Percentiles rank a stretch among this genome's conserved stretches.
These are phyloP conservation scores for Rhabdomys pumilio DNA, from an alignment of 2,797 vertebrate genomes.

Conservation along the genomic window DNA sequence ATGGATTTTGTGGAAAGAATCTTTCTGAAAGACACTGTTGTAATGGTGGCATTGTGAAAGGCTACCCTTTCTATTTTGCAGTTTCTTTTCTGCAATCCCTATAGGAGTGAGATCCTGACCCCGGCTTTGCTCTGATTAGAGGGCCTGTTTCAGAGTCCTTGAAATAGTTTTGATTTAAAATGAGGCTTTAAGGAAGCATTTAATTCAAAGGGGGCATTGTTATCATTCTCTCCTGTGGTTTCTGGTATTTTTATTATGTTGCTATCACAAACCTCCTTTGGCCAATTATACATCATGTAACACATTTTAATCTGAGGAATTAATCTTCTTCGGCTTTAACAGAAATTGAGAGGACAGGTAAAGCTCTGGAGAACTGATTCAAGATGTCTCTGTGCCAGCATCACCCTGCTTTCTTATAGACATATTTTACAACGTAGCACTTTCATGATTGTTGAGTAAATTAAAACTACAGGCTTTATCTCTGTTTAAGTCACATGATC, in stretches of 20 bases:
- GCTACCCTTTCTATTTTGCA: background rate
- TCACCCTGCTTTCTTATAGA: background rate
- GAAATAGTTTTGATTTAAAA: slow-evolving; percentile 71
- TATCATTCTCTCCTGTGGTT: slow-evolving; percentile 26
- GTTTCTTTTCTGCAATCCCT: slow-evolving; percentile 42
- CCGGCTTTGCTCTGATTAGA: slow-evolving; percentile 32
- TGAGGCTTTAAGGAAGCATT: slow-evolving; percentile 71
- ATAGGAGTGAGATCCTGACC: slow-evolving; percentile 52
- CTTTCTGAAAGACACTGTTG: slow-evolving; percentile 29
- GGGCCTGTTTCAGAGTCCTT: background rate
- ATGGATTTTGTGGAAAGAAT: slow-evolving; percentile 16
- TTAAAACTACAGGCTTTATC: background rate
- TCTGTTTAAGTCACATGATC: background rate
- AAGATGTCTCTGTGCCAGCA: background rate
- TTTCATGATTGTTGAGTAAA: background rate
- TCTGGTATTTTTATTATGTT: slow-evolving; percentile 69
- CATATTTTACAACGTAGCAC: background rate
- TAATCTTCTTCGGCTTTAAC: slow-evolving; percentile 5
- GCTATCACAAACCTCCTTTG: slow-evolving; percentile 50
- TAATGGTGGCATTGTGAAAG: slow-evolving; percentile 34
- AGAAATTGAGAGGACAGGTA: slow-evolving; percentile 22
- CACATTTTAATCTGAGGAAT: slow-evolving; percentile 54
- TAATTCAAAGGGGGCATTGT: slow-evolving; percentile 63
- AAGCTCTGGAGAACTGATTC: background rate
- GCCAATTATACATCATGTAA: slow-evolving; percentile 34